phyloP scores from a whole-genome alignment of 2,888 invertebrate genomes.

The Cyaniris semiargus region DNA sequence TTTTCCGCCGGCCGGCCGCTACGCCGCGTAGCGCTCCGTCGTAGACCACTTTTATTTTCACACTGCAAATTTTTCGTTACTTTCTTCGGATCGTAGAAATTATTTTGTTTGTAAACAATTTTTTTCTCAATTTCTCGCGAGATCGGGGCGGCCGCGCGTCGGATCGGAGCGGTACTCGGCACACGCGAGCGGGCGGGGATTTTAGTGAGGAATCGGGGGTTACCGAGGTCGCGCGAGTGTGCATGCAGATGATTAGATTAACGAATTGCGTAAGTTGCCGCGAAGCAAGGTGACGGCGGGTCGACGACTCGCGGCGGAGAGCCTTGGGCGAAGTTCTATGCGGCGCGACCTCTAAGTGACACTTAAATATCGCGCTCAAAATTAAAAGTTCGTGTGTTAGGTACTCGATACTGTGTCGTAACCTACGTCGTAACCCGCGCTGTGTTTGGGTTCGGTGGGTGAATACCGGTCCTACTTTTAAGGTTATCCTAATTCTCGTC shows the following conservation, averaged over 20 bases:
- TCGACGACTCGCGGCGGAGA: slow-evolving; percentile 70
- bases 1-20: slow-evolving; percentile 63
- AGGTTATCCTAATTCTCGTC: not conserved
- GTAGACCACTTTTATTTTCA: slow-evolving; percentile 53
- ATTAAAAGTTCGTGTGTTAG: slow-evolving; percentile 34
- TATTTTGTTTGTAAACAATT: slow-evolving; percentile 11
- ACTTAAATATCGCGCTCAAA: slow-evolving; percentile 51
- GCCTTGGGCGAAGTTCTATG: slow-evolving; percentile 72
- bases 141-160: slow-evolving; percentile 5
- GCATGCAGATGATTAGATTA: slow-evolving; percentile 78
- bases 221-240: slow-evolving; percentile 66
- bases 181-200: slow-evolving; percentile 52
- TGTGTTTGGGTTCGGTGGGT: not conserved
- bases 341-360: slow-evolving; percentile 68
- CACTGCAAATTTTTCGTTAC: slow-evolving; percentile 24
- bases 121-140: not conserved
- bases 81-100: not conserved
- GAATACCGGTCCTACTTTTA: slow-evolving; percentile 6
- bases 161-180: slow-evolving; percentile 37
- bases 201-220: slow-evolving; percentile 68
- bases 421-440: not conserved
- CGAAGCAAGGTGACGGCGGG: slow-evolving; percentile 76
- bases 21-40: slow-evolving; percentile 55
- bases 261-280: slow-evolving; percentile 75
- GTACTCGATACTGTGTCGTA: slow-evolving; percentile 26